Evolutionary conservation across 2,888 invertebrate species (phyloP).

Genomic region (Hermodice carunculata): DNA sequence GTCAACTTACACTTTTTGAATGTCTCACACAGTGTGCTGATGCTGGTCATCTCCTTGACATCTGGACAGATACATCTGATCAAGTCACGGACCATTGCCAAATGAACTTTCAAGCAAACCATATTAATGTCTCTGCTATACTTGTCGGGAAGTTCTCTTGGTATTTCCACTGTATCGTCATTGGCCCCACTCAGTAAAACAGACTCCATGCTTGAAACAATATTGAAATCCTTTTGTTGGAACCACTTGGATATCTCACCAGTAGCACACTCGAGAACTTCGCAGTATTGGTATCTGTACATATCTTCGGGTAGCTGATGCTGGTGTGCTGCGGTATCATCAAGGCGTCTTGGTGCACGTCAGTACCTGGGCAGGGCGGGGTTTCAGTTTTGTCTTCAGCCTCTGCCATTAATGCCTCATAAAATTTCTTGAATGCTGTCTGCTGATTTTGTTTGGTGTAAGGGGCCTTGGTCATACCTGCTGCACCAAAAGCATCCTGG

Average conservation of each 20-base stretch:
- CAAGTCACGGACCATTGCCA: not conserved
- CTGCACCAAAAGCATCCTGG: slow-evolving; percentile 1
- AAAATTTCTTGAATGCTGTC: not conserved
- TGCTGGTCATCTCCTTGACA: too few relatives aligned
- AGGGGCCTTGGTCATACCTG: not conserved
- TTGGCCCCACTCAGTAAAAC: too few relatives aligned
- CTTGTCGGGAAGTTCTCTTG: not conserved
- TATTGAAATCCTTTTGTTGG: not conserved
- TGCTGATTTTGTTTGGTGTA: too few relatives aligned
- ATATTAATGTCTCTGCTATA: slow-evolving; percentile 4
- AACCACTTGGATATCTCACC: not conserved
- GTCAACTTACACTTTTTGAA: not conserved
- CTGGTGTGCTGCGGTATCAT: slow-evolving; percentile 1
- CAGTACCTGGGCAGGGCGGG: not conserved
- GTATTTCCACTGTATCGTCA: too few relatives aligned
- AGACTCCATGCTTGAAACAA: too few relatives aligned
- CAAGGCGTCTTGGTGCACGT: not conserved
- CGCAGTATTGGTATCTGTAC: not conserved
- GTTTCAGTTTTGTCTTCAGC: not conserved
- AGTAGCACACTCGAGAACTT: not conserved
- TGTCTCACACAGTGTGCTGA: not conserved
- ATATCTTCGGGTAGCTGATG: not conserved
- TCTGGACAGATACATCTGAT: not conserved
- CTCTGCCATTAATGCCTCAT: not conserved
- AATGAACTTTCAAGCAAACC: not conserved